Percentiles rank a stretch among this genome's conserved stretches.
These are phyloP conservation scores for Scotopteryx bipunctaria DNA, from an alignment of 2,888 invertebrate species.

Conservation along the genomic window DNA sequence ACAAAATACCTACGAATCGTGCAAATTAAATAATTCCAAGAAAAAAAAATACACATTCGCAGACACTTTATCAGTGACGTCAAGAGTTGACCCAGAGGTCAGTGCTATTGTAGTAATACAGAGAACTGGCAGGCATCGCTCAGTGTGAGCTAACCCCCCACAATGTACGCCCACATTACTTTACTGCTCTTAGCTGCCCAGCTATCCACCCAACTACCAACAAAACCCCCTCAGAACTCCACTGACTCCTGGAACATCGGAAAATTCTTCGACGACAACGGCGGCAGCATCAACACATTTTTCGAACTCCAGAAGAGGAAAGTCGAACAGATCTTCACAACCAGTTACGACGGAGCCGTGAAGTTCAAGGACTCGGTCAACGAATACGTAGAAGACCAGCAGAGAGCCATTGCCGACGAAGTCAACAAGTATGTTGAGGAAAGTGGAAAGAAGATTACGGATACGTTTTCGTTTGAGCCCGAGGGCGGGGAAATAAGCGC, in stretches of 20 bases:
- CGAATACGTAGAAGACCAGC: constrained; percentile 58
- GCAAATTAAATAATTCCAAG: not conserved
- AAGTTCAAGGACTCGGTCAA: constrained; percentile 56
- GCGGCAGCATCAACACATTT: constrained; percentile 35
- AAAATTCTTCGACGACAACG: constrained; percentile 35
- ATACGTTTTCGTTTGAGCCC: constrained; percentile 55
- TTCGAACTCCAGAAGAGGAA: constrained; percentile 45
- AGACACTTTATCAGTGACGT: constrained; percentile 36
- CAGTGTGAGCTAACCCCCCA: constrained; percentile 12
- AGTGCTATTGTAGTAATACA: constrained; percentile 7
- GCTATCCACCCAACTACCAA: constrained; percentile 15
- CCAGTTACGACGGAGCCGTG: constrained; percentile 41
- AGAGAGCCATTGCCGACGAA: constrained; percentile 54
- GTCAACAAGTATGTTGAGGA: constrained; percentile 58
- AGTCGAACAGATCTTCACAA: constrained; percentile 50
- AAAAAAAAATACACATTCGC: constrained; percentile 11
- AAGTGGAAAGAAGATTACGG: constrained; percentile 51
- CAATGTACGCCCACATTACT: constrained; percentile 20
- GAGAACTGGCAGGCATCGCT: not conserved
- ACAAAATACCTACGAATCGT: not conserved
- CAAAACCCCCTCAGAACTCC: not conserved
- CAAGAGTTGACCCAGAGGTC: constrained; percentile 33
- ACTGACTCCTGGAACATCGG: constrained; percentile 17
- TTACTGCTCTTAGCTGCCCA: constrained; percentile 19
- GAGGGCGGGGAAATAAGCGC: constrained; percentile 39